A percentile compares a stretch with the other conserved stretches of the same genome.
Conservation (phyloP, 2,113 vertebrate species). For the Myiozetetes cayanensis region DNA sequence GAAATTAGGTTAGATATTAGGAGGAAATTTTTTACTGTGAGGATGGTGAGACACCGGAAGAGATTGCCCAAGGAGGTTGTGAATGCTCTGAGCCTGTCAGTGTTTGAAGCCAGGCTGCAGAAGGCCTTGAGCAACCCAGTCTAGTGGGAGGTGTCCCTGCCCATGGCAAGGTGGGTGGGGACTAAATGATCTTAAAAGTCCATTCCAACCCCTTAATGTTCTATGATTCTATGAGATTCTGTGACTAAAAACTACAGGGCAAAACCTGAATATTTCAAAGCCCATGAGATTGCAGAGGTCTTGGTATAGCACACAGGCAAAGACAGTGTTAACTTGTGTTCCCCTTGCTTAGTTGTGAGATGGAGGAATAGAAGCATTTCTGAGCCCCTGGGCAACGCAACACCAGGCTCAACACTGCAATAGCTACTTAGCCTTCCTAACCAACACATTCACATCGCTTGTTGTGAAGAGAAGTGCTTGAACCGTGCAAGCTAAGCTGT, state of each 20-base stretch:
- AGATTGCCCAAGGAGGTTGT: not conserved
- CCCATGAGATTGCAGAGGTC: not conserved
- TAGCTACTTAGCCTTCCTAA: not conserved
- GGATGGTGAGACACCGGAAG: not conserved
- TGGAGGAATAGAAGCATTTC: not conserved
- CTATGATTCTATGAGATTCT: not conserved
- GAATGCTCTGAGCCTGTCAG: not conserved
- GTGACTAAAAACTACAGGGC: not conserved
- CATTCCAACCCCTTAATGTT: not conserved
- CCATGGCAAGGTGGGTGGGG: not conserved
- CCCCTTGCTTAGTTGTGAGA: not conserved
- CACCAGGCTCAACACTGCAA: not conserved
- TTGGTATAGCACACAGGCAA: not conserved
- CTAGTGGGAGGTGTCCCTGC: not conserved
- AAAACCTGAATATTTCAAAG: not conserved
- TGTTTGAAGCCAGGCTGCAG: not conserved
- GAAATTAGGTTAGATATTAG: not conserved
- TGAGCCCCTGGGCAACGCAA: not conserved
- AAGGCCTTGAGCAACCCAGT: not conserved
- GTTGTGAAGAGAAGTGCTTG: rapidly evolving
- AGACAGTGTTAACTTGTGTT: not conserved
- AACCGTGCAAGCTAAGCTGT: not conserved
- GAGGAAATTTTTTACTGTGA: not conserved
- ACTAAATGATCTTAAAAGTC: not conserved
- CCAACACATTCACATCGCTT: rapidly evolving